Percentiles rank a stretch among this genome's conserved stretches.
These are phyloP conservation scores for Tenthredo mesomela DNA, from an alignment of 2,888 invertebrate genomes.

Conservation along the genomic window DNA sequence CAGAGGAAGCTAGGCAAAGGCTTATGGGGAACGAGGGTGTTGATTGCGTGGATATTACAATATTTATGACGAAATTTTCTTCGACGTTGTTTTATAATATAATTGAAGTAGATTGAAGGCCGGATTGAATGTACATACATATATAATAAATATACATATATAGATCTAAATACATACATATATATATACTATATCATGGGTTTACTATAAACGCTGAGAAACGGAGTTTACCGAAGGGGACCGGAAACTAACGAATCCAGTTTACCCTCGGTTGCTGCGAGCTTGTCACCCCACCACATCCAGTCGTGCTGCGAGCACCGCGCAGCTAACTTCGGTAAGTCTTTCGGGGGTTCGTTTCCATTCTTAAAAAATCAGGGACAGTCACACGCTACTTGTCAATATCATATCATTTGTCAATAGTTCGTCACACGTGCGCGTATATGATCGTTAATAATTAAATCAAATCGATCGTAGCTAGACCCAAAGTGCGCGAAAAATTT, in stretches of 20 bases:
- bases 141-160: not conserved
- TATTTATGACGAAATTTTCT: slow-evolving; percentile 51
- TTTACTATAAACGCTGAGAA: slow-evolving; percentile 13
- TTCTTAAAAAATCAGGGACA: not conserved
- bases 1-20: slow-evolving; percentile 46
- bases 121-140: slow-evolving; percentile 13
- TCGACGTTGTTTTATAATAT: slow-evolving; percentile 51
- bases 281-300: slow-evolving; percentile 69
- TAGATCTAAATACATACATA: not conserved
- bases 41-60: slow-evolving; percentile 51
- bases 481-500: slow-evolving; percentile 27
- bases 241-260: slow-evolving; percentile 65
- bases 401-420: not conserved
- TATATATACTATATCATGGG: not conserved
- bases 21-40: slow-evolving; percentile 42
- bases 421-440: not conserved
- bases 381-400: slow-evolving; percentile 30
- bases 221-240: slow-evolving; percentile 62
- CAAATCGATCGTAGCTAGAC: not conserved
- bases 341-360: slow-evolving; percentile 53
- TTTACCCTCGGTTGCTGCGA: slow-evolving; percentile 61
- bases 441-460: not conserved
- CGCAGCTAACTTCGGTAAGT: slow-evolving; percentile 65
- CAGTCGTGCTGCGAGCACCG: slow-evolving; percentile 75
- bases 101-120: slow-evolving; percentile 52